Conservation (phyloP, 1,140 invertebrate genomes). For the Amphibalanus amphitrite region DNA sequence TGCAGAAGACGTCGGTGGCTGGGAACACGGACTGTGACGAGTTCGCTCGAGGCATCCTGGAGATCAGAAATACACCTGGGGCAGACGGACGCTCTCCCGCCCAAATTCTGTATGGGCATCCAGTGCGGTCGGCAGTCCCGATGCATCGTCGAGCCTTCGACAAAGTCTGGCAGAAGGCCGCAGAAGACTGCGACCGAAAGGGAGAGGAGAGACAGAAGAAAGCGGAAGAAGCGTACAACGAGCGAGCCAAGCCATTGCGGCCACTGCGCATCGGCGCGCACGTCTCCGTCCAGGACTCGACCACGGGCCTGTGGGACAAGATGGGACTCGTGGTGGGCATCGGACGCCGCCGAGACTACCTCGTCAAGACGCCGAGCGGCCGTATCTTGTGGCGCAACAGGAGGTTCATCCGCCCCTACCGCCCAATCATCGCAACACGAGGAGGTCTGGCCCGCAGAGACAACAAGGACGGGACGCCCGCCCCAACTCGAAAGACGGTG, state of each 20-base stretch:
- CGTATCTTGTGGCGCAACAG: too few species aligned
- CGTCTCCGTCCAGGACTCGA: too few species aligned
- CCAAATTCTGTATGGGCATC: neutral
- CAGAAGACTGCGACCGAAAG: neutral
- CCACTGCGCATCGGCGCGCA: neutral
- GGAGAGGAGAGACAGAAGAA: neutral
- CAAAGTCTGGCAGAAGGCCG: neutral
- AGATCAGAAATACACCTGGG: conserved; percentile 5
- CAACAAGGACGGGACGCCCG: too few species aligned
- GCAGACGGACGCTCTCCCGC: neutral
- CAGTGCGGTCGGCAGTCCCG: neutral
- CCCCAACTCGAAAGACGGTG: too few species aligned
- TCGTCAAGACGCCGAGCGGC: too few species aligned
- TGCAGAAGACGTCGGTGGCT: conserved; percentile 4
- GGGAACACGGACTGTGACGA: conserved; percentile 7
- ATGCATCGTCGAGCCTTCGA: neutral
- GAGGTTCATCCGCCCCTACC: too few species aligned
- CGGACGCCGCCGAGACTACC: too few species aligned
- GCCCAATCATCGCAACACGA: too few species aligned
- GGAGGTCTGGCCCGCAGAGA: too few species aligned
- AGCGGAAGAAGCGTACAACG: neutral
- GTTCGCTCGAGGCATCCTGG: conserved; percentile 6
- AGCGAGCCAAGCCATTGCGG: neutral
- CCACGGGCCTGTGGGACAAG: too few species aligned
- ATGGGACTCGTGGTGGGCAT: too few species aligned